These are phyloP conservation scores for Zaprionus obscuricornis DNA, from an alignment of 2,888 invertebrate genomes.

Conservation along the genomic window DNA sequence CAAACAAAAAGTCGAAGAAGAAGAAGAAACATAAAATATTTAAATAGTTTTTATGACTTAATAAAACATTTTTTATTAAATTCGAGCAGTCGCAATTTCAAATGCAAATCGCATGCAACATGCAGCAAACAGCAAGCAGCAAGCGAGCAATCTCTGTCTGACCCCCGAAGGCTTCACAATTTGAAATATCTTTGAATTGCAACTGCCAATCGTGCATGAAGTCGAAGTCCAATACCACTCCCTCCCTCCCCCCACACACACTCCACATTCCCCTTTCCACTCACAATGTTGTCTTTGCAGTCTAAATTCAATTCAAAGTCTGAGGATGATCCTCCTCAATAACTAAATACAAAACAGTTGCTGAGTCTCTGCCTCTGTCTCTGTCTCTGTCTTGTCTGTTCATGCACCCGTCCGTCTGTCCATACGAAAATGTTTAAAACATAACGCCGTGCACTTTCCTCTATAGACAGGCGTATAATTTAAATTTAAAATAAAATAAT, in stretches of 20 bases:
- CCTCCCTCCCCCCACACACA: no score
- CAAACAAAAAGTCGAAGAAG: conserved; percentile 28
- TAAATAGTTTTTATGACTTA: conserved; percentile 72
- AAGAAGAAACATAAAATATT: conserved; percentile 48
- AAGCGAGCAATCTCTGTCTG: conserved; percentile 18
- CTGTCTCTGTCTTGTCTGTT: no score
- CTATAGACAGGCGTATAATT: conserved; percentile 63
- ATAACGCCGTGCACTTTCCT: conserved; percentile 72
- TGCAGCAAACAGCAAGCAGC: conserved; percentile 12
- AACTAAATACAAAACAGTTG: no score
- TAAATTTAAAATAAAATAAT: conserved; percentile 68
- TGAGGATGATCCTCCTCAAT: conserved; percentile 8
- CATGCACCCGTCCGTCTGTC: conserved; percentile 3
- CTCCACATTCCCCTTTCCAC: no score
- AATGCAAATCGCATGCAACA: conserved; percentile 72
- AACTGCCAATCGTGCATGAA: conserved; percentile 82
- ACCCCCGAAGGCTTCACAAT: conserved; percentile 53
- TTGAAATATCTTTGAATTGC: conserved; percentile 78
- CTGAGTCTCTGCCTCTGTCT: no score
- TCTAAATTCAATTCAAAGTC: conserved; percentile 32
- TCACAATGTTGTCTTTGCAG: no score
- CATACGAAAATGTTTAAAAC: conserved; percentile 65
- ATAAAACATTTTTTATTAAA: conserved; percentile 78
- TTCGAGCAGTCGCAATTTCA: conserved; percentile 67
- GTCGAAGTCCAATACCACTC: conserved; percentile 36